A percentile compares a stretch with the other conserved stretches of the same genome.
phyloP scores from a whole-genome alignment of 1,140 invertebrate genomes.

The Dendrolimus kikuchii region DNA sequence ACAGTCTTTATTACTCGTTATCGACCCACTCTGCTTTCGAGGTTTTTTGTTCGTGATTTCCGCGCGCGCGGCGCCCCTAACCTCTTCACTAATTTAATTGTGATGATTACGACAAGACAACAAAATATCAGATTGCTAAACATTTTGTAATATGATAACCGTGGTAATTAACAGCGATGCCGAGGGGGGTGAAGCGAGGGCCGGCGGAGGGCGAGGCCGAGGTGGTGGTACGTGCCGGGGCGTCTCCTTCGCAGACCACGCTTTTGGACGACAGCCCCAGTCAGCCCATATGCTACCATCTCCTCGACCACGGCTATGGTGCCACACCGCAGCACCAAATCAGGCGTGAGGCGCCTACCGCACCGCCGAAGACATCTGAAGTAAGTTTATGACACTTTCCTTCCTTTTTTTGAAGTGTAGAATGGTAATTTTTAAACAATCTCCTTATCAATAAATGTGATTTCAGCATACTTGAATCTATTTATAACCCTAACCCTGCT shows the following conservation, averaged over 20 bases:
- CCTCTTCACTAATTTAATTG: conserved; percentile 68
- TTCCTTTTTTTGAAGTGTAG: not conserved
- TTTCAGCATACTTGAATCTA: too few relatives aligned
- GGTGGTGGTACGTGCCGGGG: conserved; percentile 60
- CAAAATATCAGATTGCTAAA: conserved; percentile 21
- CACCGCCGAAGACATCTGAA: conserved; percentile 69
- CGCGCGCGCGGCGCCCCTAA: conserved; percentile 69
- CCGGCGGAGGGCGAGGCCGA: conserved; percentile 64
- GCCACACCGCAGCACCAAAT: conserved; percentile 85
- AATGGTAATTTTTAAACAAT: not conserved
- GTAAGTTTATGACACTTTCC: conserved; percentile 37
- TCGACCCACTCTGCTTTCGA: conserved; percentile 59
- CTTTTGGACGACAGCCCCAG: conserved; percentile 66
- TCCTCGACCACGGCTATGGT: conserved; percentile 89
- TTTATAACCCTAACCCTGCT: too few relatives aligned
- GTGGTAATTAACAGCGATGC: conserved; percentile 57
- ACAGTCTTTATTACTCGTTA: conserved; percentile 44
- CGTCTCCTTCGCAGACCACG: conserved; percentile 61
- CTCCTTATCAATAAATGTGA: too few relatives aligned
- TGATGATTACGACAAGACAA: conserved; percentile 36
- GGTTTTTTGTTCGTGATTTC: conserved; percentile 60
- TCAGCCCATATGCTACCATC: conserved; percentile 78
- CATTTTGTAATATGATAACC: conserved; percentile 24
- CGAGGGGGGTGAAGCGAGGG: conserved; percentile 70
- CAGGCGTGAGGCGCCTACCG: conserved; percentile 68